Evolutionary conservation across 1,140 invertebrate genomes (phyloP), one percentile per base, ranked within the genome.

Genomic region (Sitophilus oryzae): DNA sequence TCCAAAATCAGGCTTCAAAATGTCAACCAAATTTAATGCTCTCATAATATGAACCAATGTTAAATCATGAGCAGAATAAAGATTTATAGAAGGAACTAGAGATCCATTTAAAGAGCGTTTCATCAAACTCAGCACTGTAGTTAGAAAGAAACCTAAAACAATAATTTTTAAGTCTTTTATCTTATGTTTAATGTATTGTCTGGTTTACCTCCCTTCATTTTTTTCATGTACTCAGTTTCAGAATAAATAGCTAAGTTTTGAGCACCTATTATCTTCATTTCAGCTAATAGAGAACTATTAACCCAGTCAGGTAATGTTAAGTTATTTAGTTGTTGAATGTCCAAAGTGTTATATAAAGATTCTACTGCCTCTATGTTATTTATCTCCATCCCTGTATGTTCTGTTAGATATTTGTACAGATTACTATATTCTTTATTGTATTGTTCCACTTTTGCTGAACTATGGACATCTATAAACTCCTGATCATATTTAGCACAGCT

Each of bases 11-110:
- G 86, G 86, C 63, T 84, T 79, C 9, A 85, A 66, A 14, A 79
- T 70, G 52, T 82, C 76, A 0, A 74, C 67, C 53, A 83, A 82
- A 5, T 83, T 83, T 59, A 89, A 74, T 0, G 84, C 76, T 52
- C 84, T 76, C 71, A 86, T 76, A 4, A 84, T 61, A 61, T 79
- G 82, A 0, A 89, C 83, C n/a, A 89, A 64, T 0, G 82, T 87
- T 1, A 86, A 72, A 66, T 90, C 87, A 65, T 90, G 87, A 0
- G 75, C 85, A 0, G 85, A 79, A 69, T 87, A 89, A 8, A 84
- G 65, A 61, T 78, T 76, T 46, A 82, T 71, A 61, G 77, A 77
- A 19, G 73, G 72, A 42, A 71, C 65, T 2, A 66, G 64, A 21
- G 20, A 25, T 6, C 63, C 66, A 16, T 65, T 60, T 3, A 61